These are phyloP conservation scores for Trichoplusia ni DNA, from an alignment of 1,140 invertebrate species.

Conservation along the genomic window DNA sequence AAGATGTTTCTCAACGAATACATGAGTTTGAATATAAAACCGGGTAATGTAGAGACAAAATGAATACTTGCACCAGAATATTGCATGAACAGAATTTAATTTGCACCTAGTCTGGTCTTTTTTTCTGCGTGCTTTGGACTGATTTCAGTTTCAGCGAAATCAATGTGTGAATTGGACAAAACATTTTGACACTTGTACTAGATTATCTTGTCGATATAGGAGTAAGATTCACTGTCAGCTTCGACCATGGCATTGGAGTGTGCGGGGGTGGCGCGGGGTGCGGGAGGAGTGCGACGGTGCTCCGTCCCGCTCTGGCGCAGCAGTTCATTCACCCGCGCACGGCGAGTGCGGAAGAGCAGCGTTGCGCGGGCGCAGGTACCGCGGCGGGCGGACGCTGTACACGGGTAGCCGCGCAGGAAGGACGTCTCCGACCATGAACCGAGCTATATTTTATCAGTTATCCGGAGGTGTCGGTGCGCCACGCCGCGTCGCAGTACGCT, in stretches of 20 bases:
- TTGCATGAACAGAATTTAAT: neutral
- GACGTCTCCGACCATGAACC: slow-evolving; percentile 75
- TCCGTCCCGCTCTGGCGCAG: slow-evolving; percentile 62
- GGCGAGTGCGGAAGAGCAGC: slow-evolving; percentile 66
- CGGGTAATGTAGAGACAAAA: no score
- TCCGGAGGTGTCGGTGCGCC: slow-evolving; percentile 70
- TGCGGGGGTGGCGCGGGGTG: slow-evolving; percentile 36
- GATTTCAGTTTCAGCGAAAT: slow-evolving; percentile 30
- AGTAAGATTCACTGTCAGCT: slow-evolving; percentile 51
- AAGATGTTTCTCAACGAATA: no score
- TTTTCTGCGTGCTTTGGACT: slow-evolving; percentile 1
- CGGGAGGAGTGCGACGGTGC: slow-evolving; percentile 20
- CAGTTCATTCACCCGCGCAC: slow-evolving; percentile 75
- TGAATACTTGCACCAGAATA: neutral
- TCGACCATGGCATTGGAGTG: slow-evolving; percentile 70
- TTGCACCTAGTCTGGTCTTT: neutral
- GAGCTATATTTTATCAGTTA: slow-evolving; percentile 76
- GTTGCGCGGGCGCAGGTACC: slow-evolving; percentile 59
- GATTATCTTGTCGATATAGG: slow-evolving; percentile 63
- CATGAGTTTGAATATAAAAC: no score
- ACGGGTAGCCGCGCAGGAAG: slow-evolving; percentile 60
- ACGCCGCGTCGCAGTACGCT: slow-evolving; percentile 58
- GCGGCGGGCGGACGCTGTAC: slow-evolving; percentile 50
- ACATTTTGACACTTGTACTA: slow-evolving; percentile 54
- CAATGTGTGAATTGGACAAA: slow-evolving; percentile 26